Evolutionary conservation across 2,888 invertebrate genomes (phyloP), one percentile per base, ranked within the genome.

Genomic region (Hartigia nigra): DNA sequence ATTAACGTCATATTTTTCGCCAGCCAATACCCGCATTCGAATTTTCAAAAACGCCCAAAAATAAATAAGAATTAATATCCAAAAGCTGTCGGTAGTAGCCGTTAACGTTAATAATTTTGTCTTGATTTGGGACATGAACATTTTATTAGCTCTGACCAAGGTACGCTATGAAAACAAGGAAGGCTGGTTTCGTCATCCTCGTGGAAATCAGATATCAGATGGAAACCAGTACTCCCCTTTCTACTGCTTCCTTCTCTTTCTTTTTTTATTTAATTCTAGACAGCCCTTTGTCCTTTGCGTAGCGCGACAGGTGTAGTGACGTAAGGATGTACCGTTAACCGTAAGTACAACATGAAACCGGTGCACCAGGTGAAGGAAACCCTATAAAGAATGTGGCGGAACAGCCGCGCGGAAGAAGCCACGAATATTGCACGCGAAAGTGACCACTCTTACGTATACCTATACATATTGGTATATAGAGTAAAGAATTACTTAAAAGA

Each of bases 271-370:
- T n/a, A 39, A 55, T 23, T 23, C 23, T 23, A 35, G 79, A 82
- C 85, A 85, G 86, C 88, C 89, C 89, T 89, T 89, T 85, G 87
- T 86, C 82, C 83, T 55, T 55, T 77, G 77, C 82, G 82, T 83
- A 82, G 84, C 86, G 84, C 86, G 87, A 89, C 90, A 90, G 90
- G 90, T 90, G 90, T 83, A 69, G 84, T 90, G 90, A 90, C 90
- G 90, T 88, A 89, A 90, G 70, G 74, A 80, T 72, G 86, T 88
- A 88, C 90, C 90, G 90, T 90, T 90, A 55, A 55, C 55, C 55
- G 23, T 55, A 55, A 23, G 23, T 55, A 23, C 55, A 55, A 74
- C 31, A 69, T 72, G 75, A 72, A 81, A 74, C 79, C 81, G 80
- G 78, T 81, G 79, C 84, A 83, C 79, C 87, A 81, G 84, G 81